Evolutionary conservation across 2,888 invertebrate genomes (phyloP).

Genomic region (Trachelus tabidus): DNA sequence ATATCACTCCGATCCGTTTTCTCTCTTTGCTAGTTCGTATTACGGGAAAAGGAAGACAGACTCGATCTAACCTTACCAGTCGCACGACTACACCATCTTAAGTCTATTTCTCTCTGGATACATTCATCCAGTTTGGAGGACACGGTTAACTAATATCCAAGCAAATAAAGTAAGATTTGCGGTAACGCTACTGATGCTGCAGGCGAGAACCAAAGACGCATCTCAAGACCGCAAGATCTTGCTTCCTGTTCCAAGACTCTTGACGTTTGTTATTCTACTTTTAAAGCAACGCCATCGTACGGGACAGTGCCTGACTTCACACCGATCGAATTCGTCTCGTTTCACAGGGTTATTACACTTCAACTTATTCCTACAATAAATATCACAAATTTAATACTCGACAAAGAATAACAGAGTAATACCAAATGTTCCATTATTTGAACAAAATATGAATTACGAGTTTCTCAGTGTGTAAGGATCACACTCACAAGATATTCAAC

Average conservation of each 20-base stretch:
- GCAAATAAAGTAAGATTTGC: conserved; percentile 44
- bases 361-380: background rate
- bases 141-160: conserved; percentile 44
- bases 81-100: background rate
- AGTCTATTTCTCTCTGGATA: background rate
- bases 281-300: background rate
- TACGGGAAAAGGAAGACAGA: background rate
- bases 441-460: background rate
- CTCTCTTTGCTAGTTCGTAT: background rate
- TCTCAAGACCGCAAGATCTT: conserved; percentile 38
- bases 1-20: background rate
- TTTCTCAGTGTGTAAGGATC: background rate
- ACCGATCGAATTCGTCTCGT: background rate
- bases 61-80: background rate
- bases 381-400: background rate
- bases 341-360: background rate
- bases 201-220: conserved; percentile 47
- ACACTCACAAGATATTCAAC: background rate
- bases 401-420: background rate
- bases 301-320: background rate
- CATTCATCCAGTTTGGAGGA: background rate
- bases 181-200: conserved; percentile 21
- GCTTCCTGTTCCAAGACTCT: conserved; percentile 47
- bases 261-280: background rate
- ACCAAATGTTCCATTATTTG: background rate